Evolutionary conservation across 2,113 vertebrate species (phyloP).

Genomic region (Saccopteryx bilineata): DNA sequence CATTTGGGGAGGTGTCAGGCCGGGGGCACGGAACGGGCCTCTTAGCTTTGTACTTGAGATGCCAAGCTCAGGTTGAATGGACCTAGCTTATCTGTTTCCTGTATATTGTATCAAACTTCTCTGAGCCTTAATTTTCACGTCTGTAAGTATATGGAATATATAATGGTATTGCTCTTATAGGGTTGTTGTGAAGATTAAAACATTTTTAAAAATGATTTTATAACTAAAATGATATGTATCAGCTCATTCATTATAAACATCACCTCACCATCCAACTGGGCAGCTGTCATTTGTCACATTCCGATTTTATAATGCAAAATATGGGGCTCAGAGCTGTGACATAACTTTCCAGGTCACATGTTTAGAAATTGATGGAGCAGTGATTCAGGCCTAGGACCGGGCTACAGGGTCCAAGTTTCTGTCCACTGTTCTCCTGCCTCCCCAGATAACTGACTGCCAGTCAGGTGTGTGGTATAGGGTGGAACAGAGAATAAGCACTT

Average conservation of each 20-base stretch:
- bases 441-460: neutral
- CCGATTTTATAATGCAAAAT: neutral
- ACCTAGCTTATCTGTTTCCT: neutral
- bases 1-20: neutral
- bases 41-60: neutral
- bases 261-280: neutral
- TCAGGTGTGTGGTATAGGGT: neutral
- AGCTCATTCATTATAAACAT: neutral
- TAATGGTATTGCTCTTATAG: neutral
- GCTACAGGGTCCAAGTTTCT: neutral
- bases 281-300: neutral
- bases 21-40: neutral
- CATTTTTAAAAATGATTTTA: neutral
- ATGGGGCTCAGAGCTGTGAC: neutral
- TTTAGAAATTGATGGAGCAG: neutral
- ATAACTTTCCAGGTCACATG: neutral
- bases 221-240: neutral
- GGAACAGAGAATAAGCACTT: neutral
- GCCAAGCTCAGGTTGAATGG: neutral
- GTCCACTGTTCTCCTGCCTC: neutral
- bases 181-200: neutral
- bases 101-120: neutral
- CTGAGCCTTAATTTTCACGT: constrained; percentile 24
- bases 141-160: neutral
- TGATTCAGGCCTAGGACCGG: neutral